These are phyloP conservation scores for Malurus melanocephalus DNA, from an alignment of 2,113 vertebrate genomes.

Conservation along the genomic window DNA sequence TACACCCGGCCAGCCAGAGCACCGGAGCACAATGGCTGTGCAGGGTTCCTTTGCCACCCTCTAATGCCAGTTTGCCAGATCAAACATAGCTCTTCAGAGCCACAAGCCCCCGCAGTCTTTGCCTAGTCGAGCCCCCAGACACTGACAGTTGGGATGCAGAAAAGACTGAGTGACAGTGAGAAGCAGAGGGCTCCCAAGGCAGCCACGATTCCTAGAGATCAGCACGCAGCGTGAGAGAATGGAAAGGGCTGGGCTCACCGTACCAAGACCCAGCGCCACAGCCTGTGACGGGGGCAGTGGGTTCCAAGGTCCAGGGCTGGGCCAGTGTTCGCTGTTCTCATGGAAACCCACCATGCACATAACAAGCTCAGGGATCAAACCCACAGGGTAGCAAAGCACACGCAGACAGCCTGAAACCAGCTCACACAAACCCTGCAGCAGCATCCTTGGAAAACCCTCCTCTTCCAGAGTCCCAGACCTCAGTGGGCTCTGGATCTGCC, in stretches of 20 bases:
- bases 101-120: rapidly evolving
- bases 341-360: background rate
- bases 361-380: background rate
- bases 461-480: background rate
- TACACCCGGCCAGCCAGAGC: rapidly evolving
- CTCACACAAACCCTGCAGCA: rapidly evolving
- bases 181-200: background rate
- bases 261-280: rapidly evolving
- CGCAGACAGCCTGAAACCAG: rapidly evolving
- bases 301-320: rapidly evolving
- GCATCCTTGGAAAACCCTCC: background rate
- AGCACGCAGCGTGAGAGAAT: background rate
- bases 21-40: rapidly evolving
- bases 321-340: rapidly evolving
- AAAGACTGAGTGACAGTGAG: rapidly evolving
- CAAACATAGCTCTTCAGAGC: background rate
- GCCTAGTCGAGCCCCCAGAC: background rate
- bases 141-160: rapidly evolving
- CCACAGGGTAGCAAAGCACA: rapidly evolving
- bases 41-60: background rate
- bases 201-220: background rate
- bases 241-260: background rate
- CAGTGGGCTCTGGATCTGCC: background rate
- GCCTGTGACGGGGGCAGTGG: rapidly evolving
- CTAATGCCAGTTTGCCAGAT: background rate